Conservation (phyloP, 2,113 vertebrate genomes). For the Dolichallabes microphthalmus region DNA sequence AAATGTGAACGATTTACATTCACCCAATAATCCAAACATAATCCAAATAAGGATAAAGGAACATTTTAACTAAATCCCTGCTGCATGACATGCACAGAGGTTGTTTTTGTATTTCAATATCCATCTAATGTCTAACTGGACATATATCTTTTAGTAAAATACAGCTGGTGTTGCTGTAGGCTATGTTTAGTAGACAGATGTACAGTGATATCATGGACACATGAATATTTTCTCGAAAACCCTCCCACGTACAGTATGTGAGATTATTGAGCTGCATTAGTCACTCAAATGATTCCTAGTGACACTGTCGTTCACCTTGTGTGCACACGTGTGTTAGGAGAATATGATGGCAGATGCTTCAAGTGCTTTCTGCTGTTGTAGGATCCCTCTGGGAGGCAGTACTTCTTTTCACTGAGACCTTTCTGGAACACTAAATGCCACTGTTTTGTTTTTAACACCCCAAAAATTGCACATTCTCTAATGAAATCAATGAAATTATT, state of each 20-base stretch:
- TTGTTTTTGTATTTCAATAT: neutral
- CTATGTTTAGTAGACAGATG: neutral
- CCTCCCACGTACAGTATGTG: neutral
- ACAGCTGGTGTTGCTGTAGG: neutral
- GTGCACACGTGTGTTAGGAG: slow-evolving; percentile 15
- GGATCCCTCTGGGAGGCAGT: slow-evolving; percentile 2
- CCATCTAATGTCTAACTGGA: neutral
- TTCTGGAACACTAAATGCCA: slow-evolving; percentile 23
- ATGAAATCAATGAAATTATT: neutral
- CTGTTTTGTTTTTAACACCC: neutral
- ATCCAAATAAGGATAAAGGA: neutral
- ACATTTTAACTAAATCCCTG: neutral
- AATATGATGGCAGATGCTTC: slow-evolving; percentile 35
- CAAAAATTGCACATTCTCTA: neutral
- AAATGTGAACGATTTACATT: neutral
- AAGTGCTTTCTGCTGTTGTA: slow-evolving; percentile 4
- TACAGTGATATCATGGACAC: neutral
- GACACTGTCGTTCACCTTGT: neutral
- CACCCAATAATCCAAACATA: neutral
- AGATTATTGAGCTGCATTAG: neutral
- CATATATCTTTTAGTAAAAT: neutral
- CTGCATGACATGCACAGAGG: neutral
- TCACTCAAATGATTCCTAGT: neutral
- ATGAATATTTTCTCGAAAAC: neutral
- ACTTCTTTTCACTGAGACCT: neutral